Evolutionary conservation across 2,888 invertebrate species (phyloP).

Genomic region (Iselma pallidipennis): DNA sequence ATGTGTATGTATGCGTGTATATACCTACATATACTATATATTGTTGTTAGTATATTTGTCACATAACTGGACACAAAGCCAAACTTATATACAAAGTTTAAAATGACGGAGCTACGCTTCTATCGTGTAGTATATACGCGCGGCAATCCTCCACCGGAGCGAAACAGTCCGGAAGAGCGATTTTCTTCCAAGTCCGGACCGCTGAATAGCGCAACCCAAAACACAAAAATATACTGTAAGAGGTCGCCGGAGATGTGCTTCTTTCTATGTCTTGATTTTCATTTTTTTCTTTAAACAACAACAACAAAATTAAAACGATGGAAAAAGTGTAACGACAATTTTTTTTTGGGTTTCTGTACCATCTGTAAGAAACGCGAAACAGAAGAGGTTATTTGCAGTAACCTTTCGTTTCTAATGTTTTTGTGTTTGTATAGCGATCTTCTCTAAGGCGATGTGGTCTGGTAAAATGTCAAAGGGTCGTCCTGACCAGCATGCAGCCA

Average conservation of each 20-base stretch:
- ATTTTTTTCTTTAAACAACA: neutral
- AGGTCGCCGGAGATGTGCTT: slow-evolving; percentile 6
- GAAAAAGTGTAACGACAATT: neutral
- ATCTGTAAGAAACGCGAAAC: neutral
- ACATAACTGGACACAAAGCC: slow-evolving; percentile 40
- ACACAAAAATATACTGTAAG: neutral
- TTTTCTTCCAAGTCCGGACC: slow-evolving; percentile 34
- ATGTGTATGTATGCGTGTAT: too few species aligned
- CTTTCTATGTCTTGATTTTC: neutral
- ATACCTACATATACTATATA: too few species aligned
- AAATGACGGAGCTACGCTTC: slow-evolving; percentile 42
- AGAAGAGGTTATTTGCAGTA: neutral
- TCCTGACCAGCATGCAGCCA: slow-evolving; percentile 39
- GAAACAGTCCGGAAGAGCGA: slow-evolving; percentile 49
- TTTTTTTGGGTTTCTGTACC: neutral
- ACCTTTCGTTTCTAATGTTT: neutral
- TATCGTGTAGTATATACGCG: too few species aligned
- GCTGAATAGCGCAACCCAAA: slow-evolving; percentile 5
- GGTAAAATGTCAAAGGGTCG: slow-evolving; percentile 47
- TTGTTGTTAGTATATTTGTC: too few species aligned
- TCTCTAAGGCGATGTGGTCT: slow-evolving; percentile 25
- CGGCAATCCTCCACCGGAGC: slow-evolving; percentile 41
- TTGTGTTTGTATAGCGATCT: neutral
- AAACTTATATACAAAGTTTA: slow-evolving; percentile 28
- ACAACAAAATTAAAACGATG: too few species aligned